Conservation (phyloP, 2,113 vertebrate species). For the Heloderma charlesbogerti region DNA sequence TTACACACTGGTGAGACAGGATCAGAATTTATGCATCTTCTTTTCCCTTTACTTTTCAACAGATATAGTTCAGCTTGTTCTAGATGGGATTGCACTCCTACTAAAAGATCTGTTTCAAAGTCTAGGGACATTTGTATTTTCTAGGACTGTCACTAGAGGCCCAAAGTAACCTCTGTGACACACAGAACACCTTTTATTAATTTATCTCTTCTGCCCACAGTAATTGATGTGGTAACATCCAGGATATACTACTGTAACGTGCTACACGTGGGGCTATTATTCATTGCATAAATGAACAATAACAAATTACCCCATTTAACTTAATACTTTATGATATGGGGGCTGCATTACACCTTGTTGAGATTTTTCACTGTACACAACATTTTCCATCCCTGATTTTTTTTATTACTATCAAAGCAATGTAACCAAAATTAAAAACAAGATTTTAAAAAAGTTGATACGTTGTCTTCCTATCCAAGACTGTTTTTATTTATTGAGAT, state of each 20-base stretch:
- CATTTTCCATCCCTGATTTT: background rate
- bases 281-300: background rate
- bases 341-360: background rate
- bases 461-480: too few species aligned
- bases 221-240: background rate
- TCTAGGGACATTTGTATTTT: background rate
- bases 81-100: too few species aligned
- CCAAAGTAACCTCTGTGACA: background rate
- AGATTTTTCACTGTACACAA: background rate
- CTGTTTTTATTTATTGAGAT: too few species aligned
- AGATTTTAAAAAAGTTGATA: background rate
- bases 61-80: background rate
- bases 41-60: background rate
- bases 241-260: background rate
- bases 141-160: background rate
- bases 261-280: background rate
- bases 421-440: background rate
- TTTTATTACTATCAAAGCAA: background rate
- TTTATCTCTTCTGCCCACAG: background rate
- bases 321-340: too few species aligned
- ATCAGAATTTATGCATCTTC: background rate
- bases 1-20: too few species aligned
- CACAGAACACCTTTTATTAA: background rate
- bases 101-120: background rate
- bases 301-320: too few species aligned